Percentiles rank a stretch among this genome's conserved stretches.
Evolutionary conservation across 37 sponge, comb jelly and placozoan species (phyloP).

Genomic region (Ephydatia muelleri): DNA sequence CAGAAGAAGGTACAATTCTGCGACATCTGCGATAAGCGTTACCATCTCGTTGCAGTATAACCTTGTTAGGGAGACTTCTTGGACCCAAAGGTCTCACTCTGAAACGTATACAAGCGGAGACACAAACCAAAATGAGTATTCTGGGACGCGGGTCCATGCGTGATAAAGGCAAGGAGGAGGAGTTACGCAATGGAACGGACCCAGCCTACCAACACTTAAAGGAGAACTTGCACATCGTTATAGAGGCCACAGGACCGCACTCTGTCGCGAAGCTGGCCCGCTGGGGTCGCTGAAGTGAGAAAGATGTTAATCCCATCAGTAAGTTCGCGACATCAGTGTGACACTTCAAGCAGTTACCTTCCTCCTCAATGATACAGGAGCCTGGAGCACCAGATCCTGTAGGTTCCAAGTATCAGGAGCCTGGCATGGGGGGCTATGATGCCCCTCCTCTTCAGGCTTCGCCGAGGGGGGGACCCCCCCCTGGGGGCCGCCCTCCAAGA

Average conservation of each 20-base stretch:
- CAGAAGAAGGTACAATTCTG: slow-evolving; percentile 24
- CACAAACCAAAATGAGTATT: slow-evolving; percentile 89
- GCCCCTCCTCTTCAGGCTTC: not conserved
- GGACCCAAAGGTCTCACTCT: slow-evolving; percentile 94
- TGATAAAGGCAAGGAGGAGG: slow-evolving; percentile 91
- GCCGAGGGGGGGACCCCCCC: slow-evolving; percentile 13
- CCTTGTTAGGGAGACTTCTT: slow-evolving; percentile 90
- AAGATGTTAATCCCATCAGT: slow-evolving; percentile 95
- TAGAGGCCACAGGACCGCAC: slow-evolving; percentile 80
- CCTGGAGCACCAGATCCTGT: slow-evolving; percentile 46
- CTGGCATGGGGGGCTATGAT: not conserved
- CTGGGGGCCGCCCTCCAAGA: not conserved
- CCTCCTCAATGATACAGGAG: slow-evolving; percentile 19
- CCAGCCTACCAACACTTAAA: slow-evolving; percentile 77
- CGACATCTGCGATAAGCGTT: not conserved
- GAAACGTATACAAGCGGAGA: slow-evolving; percentile 92
- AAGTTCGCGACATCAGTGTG: too few relatives aligned
- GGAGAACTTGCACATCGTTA: slow-evolving; percentile 85
- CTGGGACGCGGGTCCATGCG: slow-evolving; percentile 89
- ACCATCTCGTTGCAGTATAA: slow-evolving; percentile 61
- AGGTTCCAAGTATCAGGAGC: slow-evolving; percentile 39
- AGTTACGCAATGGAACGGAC: slow-evolving; percentile 71
- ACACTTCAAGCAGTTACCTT: too few relatives aligned
- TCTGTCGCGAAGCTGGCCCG: slow-evolving; percentile 75
- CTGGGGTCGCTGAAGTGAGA: slow-evolving; percentile 88